Evolutionary conservation across 2,113 vertebrate genomes (phyloP), one percentile per base, ranked within the genome.

Genomic region (Redunca redunca): DNA sequence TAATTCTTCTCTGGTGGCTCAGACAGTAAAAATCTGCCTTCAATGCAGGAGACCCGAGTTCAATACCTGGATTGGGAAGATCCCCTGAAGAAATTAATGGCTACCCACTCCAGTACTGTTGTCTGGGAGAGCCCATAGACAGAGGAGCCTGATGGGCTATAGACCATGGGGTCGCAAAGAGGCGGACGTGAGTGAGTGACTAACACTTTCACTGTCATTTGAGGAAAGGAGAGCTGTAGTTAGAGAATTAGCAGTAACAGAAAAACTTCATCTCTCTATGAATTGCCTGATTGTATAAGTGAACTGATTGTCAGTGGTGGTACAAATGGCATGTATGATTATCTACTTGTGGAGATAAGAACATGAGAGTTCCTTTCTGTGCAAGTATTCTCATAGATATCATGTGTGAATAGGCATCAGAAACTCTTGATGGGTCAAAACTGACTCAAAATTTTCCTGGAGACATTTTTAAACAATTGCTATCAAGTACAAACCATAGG

Each of bases 151-250:
- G n/a, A 3, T 40, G 67, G 19, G n/a, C 19, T 74, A 23, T 40
- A 6, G 67, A 74, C 5, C 67, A 40, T 13, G 19, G 10, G 19
- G 67, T 40, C 0, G 0, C 67, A 74, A 74, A 40, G n/a, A 21
- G 2, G 19, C 1, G 0, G 64, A 12, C 10, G 25, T 23, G 67
- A 13, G 67, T 40, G 67, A 23, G 36, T 21, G 0, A 6, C 67
- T 40, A 74, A 25, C 36, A 40, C 2, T 23, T 40, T 23, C 26
- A 33, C 16, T 95, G 46, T 36, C 7, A 60, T 33, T 82, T 46
- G 36, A 82, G 3, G 13, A 81, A 85, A 85, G 48, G 4, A 48
- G 43, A 40, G 8, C 40, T 88, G 1, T 55, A n/a, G 6, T 53
- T 91, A 78, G 33, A 57, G 40, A 36, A 48, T 1, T 60, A n/a